Base-by-base conservation (phyloP, 2,797 vertebrate species). In the Tarsius wallacei region DNA sequence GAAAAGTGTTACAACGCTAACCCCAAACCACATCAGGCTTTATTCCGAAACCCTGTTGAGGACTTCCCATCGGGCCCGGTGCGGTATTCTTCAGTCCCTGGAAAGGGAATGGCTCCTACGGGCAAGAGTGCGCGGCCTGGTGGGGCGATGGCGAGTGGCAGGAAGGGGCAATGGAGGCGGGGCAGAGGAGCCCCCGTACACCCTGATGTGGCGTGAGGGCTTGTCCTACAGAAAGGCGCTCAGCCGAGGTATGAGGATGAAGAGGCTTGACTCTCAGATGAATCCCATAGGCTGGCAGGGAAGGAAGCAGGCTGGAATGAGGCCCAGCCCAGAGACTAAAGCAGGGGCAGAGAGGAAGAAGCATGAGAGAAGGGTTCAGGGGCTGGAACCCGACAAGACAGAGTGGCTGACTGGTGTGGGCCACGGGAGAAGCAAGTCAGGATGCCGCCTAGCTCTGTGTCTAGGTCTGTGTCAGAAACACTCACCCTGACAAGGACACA, bases 81-180 rank as follows among this genome's bases (percentile, higher is more conserved):
- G 63, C 33, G n/a, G 1, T 19, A 22, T 31, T 33, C 68, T 63
- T 71, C 11, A 19, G 33, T 68, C 22, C 74, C 76, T 49, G 33
- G 4, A 26, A 55, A 78, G 49, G 77, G 55, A 63, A 49, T 0
- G 49, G 24, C 57, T 19, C 10, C 0, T 7, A 5, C 2, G 59
- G 91, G 49, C 87, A 88, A n/a, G 93, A 61, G 17, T 49, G 22
- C 28, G 26, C 31, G 19, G 61, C 84, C 98, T 98, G 94, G 28
- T 57, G 88, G 70, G 82, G 57, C 53, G 22, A 4, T 1, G 15
- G 36, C 4, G n/a, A 55, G 21, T 13, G 61, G 73, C 36, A 47
- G 19, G 19, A 71, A 64, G 51, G 57, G 13, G 5, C 28, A 24
- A 42, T 9, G 19, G 9, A 26, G 42, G 11, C 33, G 51, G 22